These are phyloP conservation scores for Sylvicola cinctus DNA, from an alignment of 2,888 invertebrate species.

Conservation along the genomic window DNA sequence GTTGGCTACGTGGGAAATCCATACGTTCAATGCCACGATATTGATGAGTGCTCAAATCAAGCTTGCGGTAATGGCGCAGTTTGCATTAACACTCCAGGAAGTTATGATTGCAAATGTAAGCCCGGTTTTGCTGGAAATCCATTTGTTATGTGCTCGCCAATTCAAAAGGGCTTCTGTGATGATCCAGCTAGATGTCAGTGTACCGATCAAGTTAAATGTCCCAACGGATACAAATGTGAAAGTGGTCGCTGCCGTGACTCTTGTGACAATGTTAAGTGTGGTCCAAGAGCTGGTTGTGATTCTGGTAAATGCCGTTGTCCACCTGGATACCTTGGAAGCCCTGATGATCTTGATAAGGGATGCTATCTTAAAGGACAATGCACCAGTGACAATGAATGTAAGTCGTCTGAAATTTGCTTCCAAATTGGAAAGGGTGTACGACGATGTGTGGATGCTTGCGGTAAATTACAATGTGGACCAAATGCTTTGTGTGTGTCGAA, in stretches of 20 bases:
- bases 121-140: slow-evolving; percentile 73
- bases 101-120: slow-evolving; percentile 76
- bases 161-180: slow-evolving; percentile 45
- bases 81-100: slow-evolving; percentile 76
- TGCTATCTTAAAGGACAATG: slow-evolving; percentile 59
- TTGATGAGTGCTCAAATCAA: slow-evolving; percentile 60
- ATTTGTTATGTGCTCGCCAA: slow-evolving; percentile 55
- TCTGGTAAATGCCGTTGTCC: slow-evolving; percentile 62
- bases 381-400: slow-evolving; percentile 60
- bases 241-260: slow-evolving; percentile 52
- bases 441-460: slow-evolving; percentile 73
- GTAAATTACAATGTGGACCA: slow-evolving; percentile 73
- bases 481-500: slow-evolving; percentile 72
- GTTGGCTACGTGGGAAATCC: slow-evolving; percentile 74
- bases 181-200: slow-evolving; percentile 51
- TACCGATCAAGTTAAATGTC: slow-evolving; percentile 48
- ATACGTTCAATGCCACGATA: slow-evolving; percentile 63
- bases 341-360: slow-evolving; percentile 44
- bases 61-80: slow-evolving; percentile 70
- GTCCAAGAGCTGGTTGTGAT: slow-evolving; percentile 62
- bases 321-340: slow-evolving; percentile 55
- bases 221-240: slow-evolving; percentile 54
- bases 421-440: slow-evolving; percentile 56
- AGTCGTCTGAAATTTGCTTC: slow-evolving; percentile 70
- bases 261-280: slow-evolving; percentile 56